These are phyloP conservation scores for Sepiola atlantica DNA, from an alignment of 2,888 invertebrate genomes.

Conservation along the genomic window DNA sequence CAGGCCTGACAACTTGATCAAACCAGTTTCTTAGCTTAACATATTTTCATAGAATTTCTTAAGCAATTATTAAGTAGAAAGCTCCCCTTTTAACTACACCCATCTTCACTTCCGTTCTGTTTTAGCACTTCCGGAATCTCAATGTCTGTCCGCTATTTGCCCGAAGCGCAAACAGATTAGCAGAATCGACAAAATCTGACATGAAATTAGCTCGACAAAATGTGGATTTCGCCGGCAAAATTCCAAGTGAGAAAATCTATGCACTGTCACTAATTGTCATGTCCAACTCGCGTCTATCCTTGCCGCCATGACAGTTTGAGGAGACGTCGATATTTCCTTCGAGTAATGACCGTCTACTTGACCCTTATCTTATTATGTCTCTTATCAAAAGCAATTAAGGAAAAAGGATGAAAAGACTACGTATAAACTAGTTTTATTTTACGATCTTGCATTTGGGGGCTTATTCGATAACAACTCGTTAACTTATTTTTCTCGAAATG, in stretches of 20 bases:
- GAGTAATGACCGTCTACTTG: not conserved
- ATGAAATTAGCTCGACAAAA: not conserved
- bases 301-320: not conserved
- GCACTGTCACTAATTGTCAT: not conserved
- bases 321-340: not conserved
- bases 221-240: not conserved
- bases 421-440: not conserved
- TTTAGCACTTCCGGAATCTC: not conserved
- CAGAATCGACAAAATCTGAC: not conserved
- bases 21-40: too few species aligned
- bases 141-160: not conserved
- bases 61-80: not conserved
- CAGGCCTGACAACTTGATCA: too few species aligned
- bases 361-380: not conserved
- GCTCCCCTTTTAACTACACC: not conserved
- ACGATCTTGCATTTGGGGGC: rapidly evolving
- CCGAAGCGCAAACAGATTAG: not conserved
- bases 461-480: not conserved
- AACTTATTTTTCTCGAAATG: not conserved
- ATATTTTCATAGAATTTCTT: not conserved
- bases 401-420: not conserved
- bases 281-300: not conserved
- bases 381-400: not conserved
- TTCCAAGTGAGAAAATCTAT: not conserved
- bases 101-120: not conserved